Evolutionary conservation across 2,113 vertebrate genomes (phyloP).

Genomic region (Nannobrachium achirus): DNA sequence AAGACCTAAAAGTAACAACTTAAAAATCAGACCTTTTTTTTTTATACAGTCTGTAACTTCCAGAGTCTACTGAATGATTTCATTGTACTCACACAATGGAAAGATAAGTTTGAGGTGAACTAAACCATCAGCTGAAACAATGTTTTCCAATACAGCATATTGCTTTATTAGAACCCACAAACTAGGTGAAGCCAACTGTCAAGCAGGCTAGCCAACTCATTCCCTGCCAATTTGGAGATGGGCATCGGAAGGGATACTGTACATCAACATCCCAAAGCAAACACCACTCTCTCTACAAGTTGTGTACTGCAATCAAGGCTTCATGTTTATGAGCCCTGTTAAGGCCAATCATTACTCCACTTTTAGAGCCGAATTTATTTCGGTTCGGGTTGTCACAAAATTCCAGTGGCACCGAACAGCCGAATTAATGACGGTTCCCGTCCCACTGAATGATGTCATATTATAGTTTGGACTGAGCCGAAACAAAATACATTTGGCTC

Average conservation of each 20-base stretch:
- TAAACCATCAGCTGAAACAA: conserved; percentile 39
- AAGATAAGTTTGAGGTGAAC: conserved; percentile 16
- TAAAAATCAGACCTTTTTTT: not conserved
- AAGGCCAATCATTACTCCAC: no score
- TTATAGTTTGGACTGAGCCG: no score
- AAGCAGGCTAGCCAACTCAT: conserved; percentile 7
- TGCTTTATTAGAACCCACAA: conserved; percentile 58
- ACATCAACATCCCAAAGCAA: not conserved
- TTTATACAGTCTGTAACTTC: not conserved
- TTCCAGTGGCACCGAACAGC: no score
- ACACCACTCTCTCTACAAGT: not conserved
- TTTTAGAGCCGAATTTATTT: no score
- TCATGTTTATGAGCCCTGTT: no score
- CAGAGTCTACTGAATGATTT: conserved; percentile 1
- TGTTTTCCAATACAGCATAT: conserved; percentile 52
- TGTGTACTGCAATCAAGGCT: not conserved
- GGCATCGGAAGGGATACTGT: not conserved
- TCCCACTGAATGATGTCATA: no score
- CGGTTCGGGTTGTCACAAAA: no score
- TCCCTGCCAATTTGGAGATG: not conserved
- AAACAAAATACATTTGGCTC: no score
- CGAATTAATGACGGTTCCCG: no score
- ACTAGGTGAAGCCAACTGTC: conserved; percentile 38
- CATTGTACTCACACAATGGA: not conserved
- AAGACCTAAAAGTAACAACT: conserved; percentile 8